Conservation (phyloP, 1,140 invertebrate species). For the Apis laboriosa region DNA sequence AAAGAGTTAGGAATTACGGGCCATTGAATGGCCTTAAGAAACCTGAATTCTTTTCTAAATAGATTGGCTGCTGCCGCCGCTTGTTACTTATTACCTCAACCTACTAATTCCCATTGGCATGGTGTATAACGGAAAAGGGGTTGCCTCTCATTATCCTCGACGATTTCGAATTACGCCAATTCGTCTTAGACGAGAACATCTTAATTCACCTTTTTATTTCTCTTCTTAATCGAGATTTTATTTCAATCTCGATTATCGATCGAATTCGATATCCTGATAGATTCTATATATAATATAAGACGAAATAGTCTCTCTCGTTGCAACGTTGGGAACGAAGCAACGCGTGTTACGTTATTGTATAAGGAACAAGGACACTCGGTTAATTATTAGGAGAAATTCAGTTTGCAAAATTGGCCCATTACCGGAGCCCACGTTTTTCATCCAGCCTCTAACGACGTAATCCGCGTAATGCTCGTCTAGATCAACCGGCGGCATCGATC, state of each 20-base stretch:
- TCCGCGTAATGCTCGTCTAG: neutral
- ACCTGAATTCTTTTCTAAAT: slow-evolving; percentile 75
- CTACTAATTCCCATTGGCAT: slow-evolving; percentile 69
- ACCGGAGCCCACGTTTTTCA: neutral
- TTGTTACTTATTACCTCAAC: slow-evolving; percentile 76
- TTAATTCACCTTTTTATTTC: too few relatives aligned
- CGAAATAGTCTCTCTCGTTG: neutral
- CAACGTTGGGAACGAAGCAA: neutral
- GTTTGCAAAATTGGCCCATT: neutral
- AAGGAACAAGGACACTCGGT: neutral
- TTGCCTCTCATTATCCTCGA: neutral
- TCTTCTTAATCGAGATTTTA: neutral
- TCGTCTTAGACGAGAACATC: neutral
- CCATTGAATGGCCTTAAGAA: slow-evolving; percentile 71
- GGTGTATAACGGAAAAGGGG: slow-evolving; percentile 55
- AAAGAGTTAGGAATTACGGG: slow-evolving; percentile 64
- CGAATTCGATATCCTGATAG: too few relatives aligned
- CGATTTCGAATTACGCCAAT: slow-evolving; percentile 12
- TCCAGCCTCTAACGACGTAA: neutral
- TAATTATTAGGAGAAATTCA: neutral
- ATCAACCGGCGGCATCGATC: neutral
- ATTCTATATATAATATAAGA: too few relatives aligned
- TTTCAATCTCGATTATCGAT: too few relatives aligned
- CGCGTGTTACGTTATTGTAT: neutral
- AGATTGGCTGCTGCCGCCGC: slow-evolving; percentile 68